Conservation (phyloP, 2,113 vertebrate species). For the Prochilodus magdalenae region DNA sequence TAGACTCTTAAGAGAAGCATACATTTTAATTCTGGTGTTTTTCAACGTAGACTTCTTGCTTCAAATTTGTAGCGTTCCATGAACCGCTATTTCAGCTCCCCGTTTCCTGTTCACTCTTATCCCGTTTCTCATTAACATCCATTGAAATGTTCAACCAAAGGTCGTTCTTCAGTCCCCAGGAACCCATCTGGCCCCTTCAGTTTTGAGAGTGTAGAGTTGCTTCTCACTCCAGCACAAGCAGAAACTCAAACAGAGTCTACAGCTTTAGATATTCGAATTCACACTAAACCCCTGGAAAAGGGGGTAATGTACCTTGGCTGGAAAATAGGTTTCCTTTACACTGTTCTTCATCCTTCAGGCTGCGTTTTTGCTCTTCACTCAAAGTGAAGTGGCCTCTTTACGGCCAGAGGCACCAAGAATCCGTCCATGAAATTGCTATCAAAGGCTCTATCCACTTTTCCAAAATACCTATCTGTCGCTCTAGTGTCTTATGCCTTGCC, state of each 20-base stretch:
- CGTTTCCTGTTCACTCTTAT: too few relatives aligned
- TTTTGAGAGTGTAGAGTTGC: too few relatives aligned
- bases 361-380: background rate
- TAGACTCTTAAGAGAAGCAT: too few relatives aligned
- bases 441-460: conserved; percentile 3
- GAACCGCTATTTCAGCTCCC: too few relatives aligned
- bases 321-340: background rate
- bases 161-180: too few relatives aligned
- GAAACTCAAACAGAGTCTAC: background rate
- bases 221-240: background rate
- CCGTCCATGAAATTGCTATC: background rate
- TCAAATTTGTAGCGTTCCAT: too few relatives aligned
- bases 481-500: background rate
- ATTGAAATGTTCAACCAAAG: too few relatives aligned
- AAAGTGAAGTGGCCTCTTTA: background rate
- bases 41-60: too few relatives aligned
- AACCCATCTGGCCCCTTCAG: too few relatives aligned
- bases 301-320: background rate
- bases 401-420: conserved; percentile 4
- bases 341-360: background rate
- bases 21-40: too few relatives aligned
- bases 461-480: background rate
- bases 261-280: background rate
- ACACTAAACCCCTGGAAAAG: background rate
- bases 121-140: too few relatives aligned